Evolutionary conservation across 2,888 invertebrate genomes (phyloP).

Genomic region (Ophraella communa): DNA sequence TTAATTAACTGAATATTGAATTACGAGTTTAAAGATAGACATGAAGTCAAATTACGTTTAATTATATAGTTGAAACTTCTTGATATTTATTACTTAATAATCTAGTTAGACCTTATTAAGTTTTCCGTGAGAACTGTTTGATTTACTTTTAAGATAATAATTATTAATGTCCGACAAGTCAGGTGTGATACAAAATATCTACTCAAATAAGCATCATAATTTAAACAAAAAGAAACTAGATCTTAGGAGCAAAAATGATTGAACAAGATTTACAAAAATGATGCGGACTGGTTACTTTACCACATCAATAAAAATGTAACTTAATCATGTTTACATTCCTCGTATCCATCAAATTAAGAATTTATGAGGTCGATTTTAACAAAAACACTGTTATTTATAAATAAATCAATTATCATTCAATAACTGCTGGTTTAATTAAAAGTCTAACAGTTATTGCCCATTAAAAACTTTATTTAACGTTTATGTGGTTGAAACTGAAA

Average conservation of each 20-base stretch:
- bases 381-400: conserved; percentile 29
- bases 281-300: background rate
- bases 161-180: no score
- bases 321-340: conserved; percentile 8
- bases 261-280: no score
- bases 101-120: no score
- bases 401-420: conserved; percentile 37
- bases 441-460: conserved; percentile 28
- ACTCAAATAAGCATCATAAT: no score
- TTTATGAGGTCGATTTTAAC: conserved; percentile 30
- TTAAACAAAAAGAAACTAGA: no score
- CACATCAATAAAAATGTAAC: background rate
- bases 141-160: no score
- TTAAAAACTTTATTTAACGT: conserved; percentile 29
- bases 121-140: no score
- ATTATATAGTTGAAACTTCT: no score
- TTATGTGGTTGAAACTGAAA: conserved; percentile 21
- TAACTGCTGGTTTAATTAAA: conserved; percentile 34
- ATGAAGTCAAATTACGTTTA: no score
- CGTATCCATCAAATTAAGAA: conserved; percentile 16
- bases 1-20: background rate
- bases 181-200: no score
- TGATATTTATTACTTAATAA: no score
- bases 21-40: background rate
- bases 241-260: no score